Base-by-base conservation (phyloP, 2,797 vertebrate genomes). In the Eurystomus glaucurus region DNA sequence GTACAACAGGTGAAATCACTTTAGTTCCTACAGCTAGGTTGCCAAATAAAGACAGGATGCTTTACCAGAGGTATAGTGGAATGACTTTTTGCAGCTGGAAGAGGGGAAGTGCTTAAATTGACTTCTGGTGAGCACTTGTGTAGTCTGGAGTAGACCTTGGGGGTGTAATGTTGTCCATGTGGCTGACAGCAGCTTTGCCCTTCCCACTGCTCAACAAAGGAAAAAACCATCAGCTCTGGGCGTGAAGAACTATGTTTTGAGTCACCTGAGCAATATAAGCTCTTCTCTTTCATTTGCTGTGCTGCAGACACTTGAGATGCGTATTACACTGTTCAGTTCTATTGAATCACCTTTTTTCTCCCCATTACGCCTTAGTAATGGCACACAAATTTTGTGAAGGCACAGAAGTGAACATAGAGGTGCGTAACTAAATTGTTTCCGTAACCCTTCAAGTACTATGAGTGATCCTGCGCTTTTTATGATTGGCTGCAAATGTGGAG, bases 191-290 rank as follows among this genome's bases (percentile, higher is more conserved):
- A n/a, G 19, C n/a, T 25, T 90, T 5, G 1, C 20, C n/a, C 11
- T 66, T 79, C 41, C 20, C 26, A 23, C 43, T 4, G 3, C 9
- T 14, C 21, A 66, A 11, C 29, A 43, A 43, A 70, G 51, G 18
- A 28, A 37, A 22, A 39, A 45, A 29, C 6, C 7, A 4, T 51
- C 2, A 1, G 3, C 46, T 76, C 17, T 0, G 0, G 46, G 3
- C 65, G 9, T 7, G 37, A 57, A 76, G 33, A n/a, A 52, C 14
- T 1, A 6, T 52, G 7, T 55, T 77, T 19, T 1, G 4, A 86
- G 45, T 69, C 33, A 61, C 29, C 79, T 54, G 58, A 93, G 33
- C 12, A 22, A 1, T 41, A 12, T 6, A 46, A 69, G 6, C 41
- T 52, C 37, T 72, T 65, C 3, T 2, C 14, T 66, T 86, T 43